Conservation (phyloP, 1,140 invertebrate species). For the Monomorium pharaonis region DNA sequence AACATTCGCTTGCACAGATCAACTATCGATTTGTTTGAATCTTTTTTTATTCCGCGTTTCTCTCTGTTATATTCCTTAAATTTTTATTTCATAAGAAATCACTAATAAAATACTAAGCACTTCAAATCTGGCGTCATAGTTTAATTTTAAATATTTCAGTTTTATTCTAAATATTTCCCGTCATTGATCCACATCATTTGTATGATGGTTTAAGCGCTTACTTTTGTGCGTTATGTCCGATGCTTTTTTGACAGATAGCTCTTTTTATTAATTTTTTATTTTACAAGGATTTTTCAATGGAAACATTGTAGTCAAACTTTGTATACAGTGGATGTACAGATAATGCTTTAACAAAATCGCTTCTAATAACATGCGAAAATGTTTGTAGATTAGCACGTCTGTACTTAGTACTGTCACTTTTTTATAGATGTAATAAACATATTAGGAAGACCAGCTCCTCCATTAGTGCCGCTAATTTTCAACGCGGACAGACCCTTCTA, state of each 20-base stretch:
- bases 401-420: background rate
- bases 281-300: too few species aligned
- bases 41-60: background rate
- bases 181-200: too few species aligned
- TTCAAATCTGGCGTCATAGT: too few species aligned
- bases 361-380: background rate
- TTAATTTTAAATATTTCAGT: too few species aligned
- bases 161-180: too few species aligned
- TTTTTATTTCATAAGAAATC: background rate
- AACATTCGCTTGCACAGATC: background rate
- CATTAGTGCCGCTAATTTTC: background rate
- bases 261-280: too few species aligned
- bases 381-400: background rate
- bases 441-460: background rate
- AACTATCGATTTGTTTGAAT: background rate
- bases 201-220: too few species aligned
- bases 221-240: too few species aligned
- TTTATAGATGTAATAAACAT: constrained; percentile 12
- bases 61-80: background rate
- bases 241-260: too few species aligned
- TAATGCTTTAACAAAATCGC: constrained; percentile 14
- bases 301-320: too few species aligned
- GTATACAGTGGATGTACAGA: too few species aligned
- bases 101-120: background rate
- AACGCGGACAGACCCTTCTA: constrained; percentile 54